Base-by-base conservation (phyloP, 2,113 vertebrate genomes). In the Onychostoma macrolepis region DNA sequence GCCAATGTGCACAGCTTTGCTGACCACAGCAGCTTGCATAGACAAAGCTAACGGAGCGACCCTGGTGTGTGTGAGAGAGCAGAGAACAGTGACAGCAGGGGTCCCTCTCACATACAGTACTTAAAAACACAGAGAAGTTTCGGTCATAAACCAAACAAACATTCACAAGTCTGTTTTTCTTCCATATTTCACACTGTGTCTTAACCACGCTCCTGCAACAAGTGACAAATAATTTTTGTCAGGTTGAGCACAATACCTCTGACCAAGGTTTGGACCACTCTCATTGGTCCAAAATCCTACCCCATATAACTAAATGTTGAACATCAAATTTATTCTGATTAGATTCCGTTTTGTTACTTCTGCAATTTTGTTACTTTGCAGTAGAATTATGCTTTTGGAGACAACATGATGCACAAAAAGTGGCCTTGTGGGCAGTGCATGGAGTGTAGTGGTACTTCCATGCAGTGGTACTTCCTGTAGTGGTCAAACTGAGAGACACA, bases 1-100 rank as follows among this genome's bases (percentile, higher is more conserved):
- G 78, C 33, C 80, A 88, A 87, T 80, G 83, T 85, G 58, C 38
- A 50, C 30, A 41, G 87, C 80, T 87, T 83, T 56, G 72, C 80
- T 67, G 80, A 85, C 69, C 30, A 63, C 28, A 30, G 28, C 87
- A 90, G 72, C 87, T 87, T 89, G 83, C 80, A 80, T 90, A 90
- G 58, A 28, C 2, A 24, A 88, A 89, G 87, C 88, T 83, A 43
- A 85, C 85, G 11, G 86, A 56, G 45, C 1, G 13, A 15, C 33
- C 7, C 30, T 41, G 80, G 76, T 45, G 28, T 83, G n/a, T 15
- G 38, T 38, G 50, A 36, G 75, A 58, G 75, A 85, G 84, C 45
- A 74, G 72, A 80, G 28, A 85, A 67, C 26, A 41, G 85, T 53
- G 38, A 84, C 19, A 38, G 79, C 43, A 86, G 75, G 28, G 77